Percentiles rank a stretch among this genome's conserved stretches.
Evolutionary conservation across 2,888 invertebrate species (phyloP).

Genomic region (Trissolcus brochymenae): DNA sequence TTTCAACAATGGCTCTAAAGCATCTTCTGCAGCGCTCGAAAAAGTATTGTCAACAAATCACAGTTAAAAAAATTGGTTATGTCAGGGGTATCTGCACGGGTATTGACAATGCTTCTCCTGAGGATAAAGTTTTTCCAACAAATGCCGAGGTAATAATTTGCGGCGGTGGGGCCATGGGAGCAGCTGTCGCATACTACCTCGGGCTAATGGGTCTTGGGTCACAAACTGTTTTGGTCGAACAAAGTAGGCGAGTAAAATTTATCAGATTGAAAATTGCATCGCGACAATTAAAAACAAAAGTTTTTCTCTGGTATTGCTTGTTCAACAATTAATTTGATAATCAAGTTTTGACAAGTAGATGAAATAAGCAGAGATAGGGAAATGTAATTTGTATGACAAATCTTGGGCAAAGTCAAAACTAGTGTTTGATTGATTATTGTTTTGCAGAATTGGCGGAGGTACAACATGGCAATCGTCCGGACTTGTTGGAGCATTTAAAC

Average conservation of each 20-base stretch:
- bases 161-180: constrained; percentile 94
- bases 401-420: no score
- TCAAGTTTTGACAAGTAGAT: no score
- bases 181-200: constrained; percentile 93
- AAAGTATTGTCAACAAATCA: constrained; percentile 16
- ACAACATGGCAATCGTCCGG: constrained; percentile 90
- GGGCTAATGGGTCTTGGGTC: constrained; percentile 88
- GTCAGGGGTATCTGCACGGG: constrained; percentile 21
- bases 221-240: constrained; percentile 89
- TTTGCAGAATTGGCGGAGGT: constrained; percentile 84
- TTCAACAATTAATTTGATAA: no score
- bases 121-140: constrained; percentile 74
- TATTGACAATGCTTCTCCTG: constrained; percentile 7
- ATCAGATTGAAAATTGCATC: neutral
- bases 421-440: no score
- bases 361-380: no score
- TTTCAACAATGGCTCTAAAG: constrained; percentile 29
- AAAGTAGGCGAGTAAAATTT: constrained; percentile 82
- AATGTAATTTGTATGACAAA: no score
- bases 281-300: neutral
- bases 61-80: constrained; percentile 17
- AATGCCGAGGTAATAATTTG: constrained; percentile 89
- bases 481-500: constrained; percentile 90
- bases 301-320: no score
- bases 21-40: constrained; percentile 24